Base-by-base conservation (phyloP, 92 coral and sea anemone genomes). In the Parazoanthus swiftii region DNA sequence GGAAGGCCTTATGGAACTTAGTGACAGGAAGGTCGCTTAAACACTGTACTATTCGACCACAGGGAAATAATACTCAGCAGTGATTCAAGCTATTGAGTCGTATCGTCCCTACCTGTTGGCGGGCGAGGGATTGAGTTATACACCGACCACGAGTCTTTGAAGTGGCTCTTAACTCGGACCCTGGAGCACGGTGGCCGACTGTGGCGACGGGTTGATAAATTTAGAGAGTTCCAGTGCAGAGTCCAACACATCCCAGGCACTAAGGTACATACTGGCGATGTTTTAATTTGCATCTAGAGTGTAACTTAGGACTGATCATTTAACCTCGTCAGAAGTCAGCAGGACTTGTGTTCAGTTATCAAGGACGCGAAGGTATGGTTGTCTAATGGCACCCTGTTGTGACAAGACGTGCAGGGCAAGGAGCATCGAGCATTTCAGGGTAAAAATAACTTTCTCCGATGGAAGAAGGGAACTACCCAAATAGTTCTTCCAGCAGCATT, bases 181-280 rank as follows among this genome's bases (percentile, higher is more conserved):
- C 81, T 88, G 82, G 85, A 86, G 73, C 92, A 90, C 90, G 87
- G 93, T 76, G 90, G 93, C 23, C 88, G 88, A 63, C 85, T 91
- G 88, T 91, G 91, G 91, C 88, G 93, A 74, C 89, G 93, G 91
- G 78, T 91, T 42, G 85, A 88, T 73, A 91, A 88, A 79, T 88
- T 79, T 63, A 80, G 91, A 65, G 91, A 91, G 86, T 89, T 91
- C 86, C 93, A 91, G 68, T 89, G 89, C 91, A 81, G 39, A 88
- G 91, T 89, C 74, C 90, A 89, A 68, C 90, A 89, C 86, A 86
- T 86, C 51, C 77, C 90, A 68, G 94, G 89, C 3, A 81, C 33
- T 29, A 29, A 29, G 33, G 33, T 29, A 29, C 33, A 29, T 29
- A 29, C 33, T 29, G 33, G 33, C 33, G 33, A 29, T 29, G 33